These are phyloP conservation scores for Campylomormyrus numenius DNA, from an alignment of 2,113 vertebrate species.

Conservation along the genomic window DNA sequence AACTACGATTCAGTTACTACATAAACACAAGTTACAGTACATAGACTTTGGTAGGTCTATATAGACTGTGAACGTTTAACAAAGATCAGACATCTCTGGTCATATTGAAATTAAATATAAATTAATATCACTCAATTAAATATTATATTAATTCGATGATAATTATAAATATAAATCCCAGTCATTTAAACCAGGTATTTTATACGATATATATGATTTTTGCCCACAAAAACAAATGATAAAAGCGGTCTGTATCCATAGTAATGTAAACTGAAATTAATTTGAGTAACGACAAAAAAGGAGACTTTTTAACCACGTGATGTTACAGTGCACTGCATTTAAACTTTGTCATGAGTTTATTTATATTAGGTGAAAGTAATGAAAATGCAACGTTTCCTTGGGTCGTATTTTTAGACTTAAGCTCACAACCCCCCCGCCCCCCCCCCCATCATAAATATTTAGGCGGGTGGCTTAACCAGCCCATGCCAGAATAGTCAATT, in stretches of 20 bases:
- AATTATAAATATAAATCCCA: neutral
- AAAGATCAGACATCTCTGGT: neutral
- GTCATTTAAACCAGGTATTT: neutral
- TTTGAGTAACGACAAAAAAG: neutral
- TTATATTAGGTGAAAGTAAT: neutral
- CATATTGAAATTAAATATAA: neutral
- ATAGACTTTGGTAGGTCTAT: neutral
- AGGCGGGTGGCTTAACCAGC: neutral
- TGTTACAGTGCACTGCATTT: neutral
- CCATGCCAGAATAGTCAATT: neutral
- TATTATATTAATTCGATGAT: neutral
- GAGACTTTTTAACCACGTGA: neutral
- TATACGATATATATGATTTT: neutral
- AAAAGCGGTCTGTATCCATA: neutral
- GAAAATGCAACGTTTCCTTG: neutral
- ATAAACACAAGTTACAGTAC: neutral
- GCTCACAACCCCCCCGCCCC: neutral
- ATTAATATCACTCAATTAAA: neutral
- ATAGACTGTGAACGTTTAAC: neutral
- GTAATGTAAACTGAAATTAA: neutral
- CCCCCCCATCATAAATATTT: conserved; percentile 9
- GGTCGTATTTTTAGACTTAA: neutral
- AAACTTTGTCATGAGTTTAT: neutral
- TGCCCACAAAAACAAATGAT: neutral
- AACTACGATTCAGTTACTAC: neutral